phyloP scores from a whole-genome alignment of 2,113 vertebrate species.

The Oreochromis aureus region DNA sequence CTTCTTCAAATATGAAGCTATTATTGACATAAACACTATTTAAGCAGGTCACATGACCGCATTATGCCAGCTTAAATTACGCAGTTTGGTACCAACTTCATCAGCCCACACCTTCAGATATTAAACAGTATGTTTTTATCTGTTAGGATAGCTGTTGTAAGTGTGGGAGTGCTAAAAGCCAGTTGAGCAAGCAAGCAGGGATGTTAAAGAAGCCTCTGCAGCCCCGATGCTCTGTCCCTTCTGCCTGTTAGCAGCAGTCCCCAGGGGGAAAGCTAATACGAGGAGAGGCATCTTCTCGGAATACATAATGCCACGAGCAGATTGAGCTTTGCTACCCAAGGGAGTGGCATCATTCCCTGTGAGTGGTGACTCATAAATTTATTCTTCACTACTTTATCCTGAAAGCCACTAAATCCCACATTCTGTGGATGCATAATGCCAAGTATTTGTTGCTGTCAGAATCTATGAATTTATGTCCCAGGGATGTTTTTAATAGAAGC shows the following conservation, averaged over 20 bases:
- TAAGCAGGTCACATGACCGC: not conserved
- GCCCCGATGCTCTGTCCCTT: slow-evolving; percentile 2
- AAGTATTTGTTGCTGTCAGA: not conserved
- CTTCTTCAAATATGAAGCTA: not conserved
- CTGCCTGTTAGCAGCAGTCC: slow-evolving; percentile 28
- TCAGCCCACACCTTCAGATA: not conserved
- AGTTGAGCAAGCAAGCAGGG: not conserved
- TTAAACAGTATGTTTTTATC: not conserved
- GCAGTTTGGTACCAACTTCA: not conserved
- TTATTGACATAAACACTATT: not conserved
- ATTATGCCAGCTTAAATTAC: not conserved
- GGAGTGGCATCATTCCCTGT: slow-evolving; percentile 42
- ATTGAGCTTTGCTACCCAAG: slow-evolving; percentile 6
- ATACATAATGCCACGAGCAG: slow-evolving; percentile 30
- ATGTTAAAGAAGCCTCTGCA: slow-evolving; percentile 17
- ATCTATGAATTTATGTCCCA: not conserved
- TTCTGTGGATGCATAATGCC: not conserved
- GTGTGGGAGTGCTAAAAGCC: not conserved
- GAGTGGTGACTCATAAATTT: slow-evolving; percentile 51
- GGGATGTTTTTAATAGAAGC: not conserved
- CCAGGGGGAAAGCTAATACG: slow-evolving; percentile 40
- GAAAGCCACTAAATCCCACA: slow-evolving; percentile 11
- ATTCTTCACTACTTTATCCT: slow-evolving; percentile 11
- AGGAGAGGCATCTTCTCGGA: slow-evolving; percentile 40
- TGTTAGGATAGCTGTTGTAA: not conserved